Evolutionary conservation across 2,797 vertebrate species (phyloP), one percentile per base, ranked within the genome.

Genomic region (Enteromius anoplus): DNA sequence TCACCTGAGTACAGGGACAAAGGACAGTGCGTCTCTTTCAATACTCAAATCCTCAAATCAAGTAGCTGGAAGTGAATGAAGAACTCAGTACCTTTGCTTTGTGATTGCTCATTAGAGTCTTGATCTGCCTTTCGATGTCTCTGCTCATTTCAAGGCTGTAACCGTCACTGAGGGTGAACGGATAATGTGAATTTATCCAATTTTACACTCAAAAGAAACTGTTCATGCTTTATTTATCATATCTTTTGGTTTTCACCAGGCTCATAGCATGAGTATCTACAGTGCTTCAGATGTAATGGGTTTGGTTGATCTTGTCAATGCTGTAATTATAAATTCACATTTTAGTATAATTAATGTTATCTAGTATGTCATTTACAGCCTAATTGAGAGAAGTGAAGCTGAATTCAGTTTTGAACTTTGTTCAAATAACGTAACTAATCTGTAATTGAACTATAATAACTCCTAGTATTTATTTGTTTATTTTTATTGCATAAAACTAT

Each of bases 51-150:
- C 23, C 53, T 40, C 12, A 68, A 40, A 26, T 23, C 37, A 29
- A 60, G 40, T 5, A 6, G 64, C 29, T 68, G 21, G 32, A 53
- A 80, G 29, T 53, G 23, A 70, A 82, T 7, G 15, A 32, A 75
- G 49, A 21, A 21, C 94, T 83, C 34, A 12, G 62, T 95, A 96
- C 96, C 96, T 97, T 96, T 85, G 94, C 94, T 92, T 96, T 96
- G 91, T 97, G 95, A 92, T 96, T 95, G 76, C 95, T 92, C 77
- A 94, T 95, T 88, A 96, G 69, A 5, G 94, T 92, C 89, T 96
- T 95, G 90, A 96, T 95, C 94, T 95, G 96, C 88, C 92, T 93
- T 92, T 96, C 95, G 5, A 93, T 95, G 93, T 96, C 95, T 92
- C 95, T 96, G 91, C 95, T 95, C 93, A 95, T 89, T 90, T 97